Evolutionary conservation across 2,113 vertebrate genomes (phyloP), one percentile per base, ranked within the genome.

Genomic region (Xiphias gladius): DNA sequence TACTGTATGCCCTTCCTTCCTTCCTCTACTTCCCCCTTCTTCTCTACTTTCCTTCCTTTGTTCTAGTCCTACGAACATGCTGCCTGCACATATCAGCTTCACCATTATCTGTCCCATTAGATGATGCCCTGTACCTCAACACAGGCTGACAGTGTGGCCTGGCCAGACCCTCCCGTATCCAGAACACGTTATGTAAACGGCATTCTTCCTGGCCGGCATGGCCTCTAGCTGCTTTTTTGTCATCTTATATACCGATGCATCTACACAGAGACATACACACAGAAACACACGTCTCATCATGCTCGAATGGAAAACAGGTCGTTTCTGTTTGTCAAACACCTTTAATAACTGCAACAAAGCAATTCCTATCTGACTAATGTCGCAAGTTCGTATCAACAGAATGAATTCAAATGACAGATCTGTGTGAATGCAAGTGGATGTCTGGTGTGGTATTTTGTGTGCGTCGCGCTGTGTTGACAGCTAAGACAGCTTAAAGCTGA

Each of bases 91-190:
- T 65, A 91, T 93, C 92, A 94, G 87, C 83, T 74, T 94, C 93
- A 93, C 86, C 87, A 91, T 94, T 93, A 93, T 89, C 84, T 80
- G 91, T 94, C 83, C 90, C 75, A 76, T 87, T 85, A 85, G 80
- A 87, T 84, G 58, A 75, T 67, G 83, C 81, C 78, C 77, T 63
- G 64, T 80, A 80, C 83, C 74, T 86, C 63, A 24, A 92, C 81
- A 20, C 72, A 11, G 86, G 64, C 89, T 92, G 91, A 90, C 91
- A 93, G 85, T 57, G 5, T 20, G 62, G 86, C 83, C 86, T 70
- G 79, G 85, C 88, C 50, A 16, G 89, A 85, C 80, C 85, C 81
- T 76, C 66, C 85, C 83, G 79, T 76, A 55, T 77, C 91, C 89
- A 90, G 65, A 90, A 87, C 86, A 46, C 87, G 88, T 93, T 91